Evolutionary conservation across 2,797 vertebrate species (phyloP), one percentile per base, ranked within the genome.

Genomic region (Columba guinea): DNA sequence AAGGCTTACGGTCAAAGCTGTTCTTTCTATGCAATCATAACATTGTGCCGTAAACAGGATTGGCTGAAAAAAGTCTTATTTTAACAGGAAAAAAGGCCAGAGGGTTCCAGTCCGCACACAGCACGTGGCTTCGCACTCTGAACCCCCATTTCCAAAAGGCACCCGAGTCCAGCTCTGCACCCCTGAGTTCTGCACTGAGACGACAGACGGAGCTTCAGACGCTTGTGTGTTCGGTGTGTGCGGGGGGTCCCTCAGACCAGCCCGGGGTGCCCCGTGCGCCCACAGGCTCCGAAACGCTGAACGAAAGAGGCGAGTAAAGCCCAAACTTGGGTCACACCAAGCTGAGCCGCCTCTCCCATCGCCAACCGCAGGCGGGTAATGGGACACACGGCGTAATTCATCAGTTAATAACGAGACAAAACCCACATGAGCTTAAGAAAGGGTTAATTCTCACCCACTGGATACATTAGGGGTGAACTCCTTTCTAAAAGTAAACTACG

Each of bases 341-440:
- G 32, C 3, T 35, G 81, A 62, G 7, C 20, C 8, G 32, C 34
- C 32, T 8, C 16, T 3, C 56, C 5, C 12, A 63, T 10, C 27
- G 12, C 62, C 35, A 16, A 6, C 18, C 39, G 30, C 1, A 2
- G 59, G 23, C 2, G 0, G 21, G 26, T 1, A 2, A n/a, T 0
- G 0, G 62, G 13, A 59, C 35, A 32, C 2, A 10, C 2, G 0
- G 0, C 0, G 0, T 4, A 12, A 67, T 17, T 21, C 1, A 7
- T 2, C 35, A n/a, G 4, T 14, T 51, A 6, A 37, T 77, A 35
- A 52, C 3, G 17, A 87, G 37, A 62, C 11, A 78, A 69, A 90
- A 58, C 10, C 21, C 70, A 14, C 32, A 37, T 14, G 52, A 60
- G 30, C 21, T 34, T n/a, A n/a, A n/a, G 59, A 60, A 48, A 22